phyloP scores from a whole-genome alignment of 1,140 invertebrate species.

The Macrostomum lignano region DNA sequence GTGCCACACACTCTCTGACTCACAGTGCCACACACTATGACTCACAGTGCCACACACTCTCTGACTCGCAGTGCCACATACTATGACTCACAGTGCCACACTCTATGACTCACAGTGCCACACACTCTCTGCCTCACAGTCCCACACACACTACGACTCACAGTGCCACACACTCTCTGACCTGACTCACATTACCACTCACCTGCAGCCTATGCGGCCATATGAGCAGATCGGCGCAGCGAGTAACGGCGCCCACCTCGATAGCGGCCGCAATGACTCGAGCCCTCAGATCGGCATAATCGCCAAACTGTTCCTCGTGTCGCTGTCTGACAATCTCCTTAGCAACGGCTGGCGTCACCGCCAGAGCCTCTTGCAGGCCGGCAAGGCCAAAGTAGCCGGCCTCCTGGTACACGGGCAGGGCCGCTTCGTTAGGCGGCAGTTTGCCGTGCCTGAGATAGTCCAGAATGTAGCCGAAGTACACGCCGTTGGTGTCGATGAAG shows the following conservation, averaged over 20 bases:
- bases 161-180: too few relatives aligned
- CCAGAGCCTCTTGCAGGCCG: constrained; percentile 12
- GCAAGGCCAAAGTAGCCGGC: constrained; percentile 17
- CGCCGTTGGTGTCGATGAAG: constrained; percentile 18
- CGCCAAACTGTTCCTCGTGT: background rate
- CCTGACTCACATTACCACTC: too few relatives aligned
- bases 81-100: too few relatives aligned
- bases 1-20: too few relatives aligned
- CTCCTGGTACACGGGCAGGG: constrained; percentile 13
- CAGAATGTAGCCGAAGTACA: constrained; percentile 14
- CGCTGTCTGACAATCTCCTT: background rate
- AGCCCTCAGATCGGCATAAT: background rate
- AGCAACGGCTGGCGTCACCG: constrained; percentile 11
- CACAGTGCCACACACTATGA: too few relatives aligned
- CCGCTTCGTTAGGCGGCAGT: constrained; percentile 12
- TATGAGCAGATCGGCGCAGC: background rate
- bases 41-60: too few relatives aligned
- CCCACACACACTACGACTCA: too few relatives aligned
- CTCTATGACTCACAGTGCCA: too few relatives aligned
- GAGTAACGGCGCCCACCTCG: background rate
- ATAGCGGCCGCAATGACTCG: background rate
- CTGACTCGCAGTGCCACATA: too few relatives aligned
- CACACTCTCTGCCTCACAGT: too few relatives aligned
- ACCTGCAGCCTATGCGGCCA: too few relatives aligned
- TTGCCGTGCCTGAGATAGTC: constrained; percentile 16